Conservation (phyloP, 2,888 invertebrate species). For the Argyra leucocephala region DNA sequence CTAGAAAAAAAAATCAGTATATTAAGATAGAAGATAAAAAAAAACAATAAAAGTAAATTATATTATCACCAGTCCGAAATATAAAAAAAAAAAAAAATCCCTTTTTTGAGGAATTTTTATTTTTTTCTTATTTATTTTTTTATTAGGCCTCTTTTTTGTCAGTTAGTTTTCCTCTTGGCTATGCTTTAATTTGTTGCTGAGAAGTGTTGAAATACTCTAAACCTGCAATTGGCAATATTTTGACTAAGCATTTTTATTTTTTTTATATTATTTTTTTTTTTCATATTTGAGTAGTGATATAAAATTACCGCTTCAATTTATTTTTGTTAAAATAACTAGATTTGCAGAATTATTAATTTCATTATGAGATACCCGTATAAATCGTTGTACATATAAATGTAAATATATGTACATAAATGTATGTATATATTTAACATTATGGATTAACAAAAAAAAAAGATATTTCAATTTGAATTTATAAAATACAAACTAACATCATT, state of each 20-base stretch:
- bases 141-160: slow-evolving; percentile 13
- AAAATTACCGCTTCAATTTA: not conserved
- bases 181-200: slow-evolving; percentile 9
- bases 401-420: too few species aligned
- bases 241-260: slow-evolving; percentile 1
- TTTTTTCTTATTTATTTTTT: not conserved
- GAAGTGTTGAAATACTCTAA: slow-evolving; percentile 10
- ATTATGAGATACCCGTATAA: not conserved
- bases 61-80: slow-evolving; percentile 17
- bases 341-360: not conserved
- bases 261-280: not conserved
- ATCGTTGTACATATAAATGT: too few species aligned
- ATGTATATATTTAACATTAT: too few species aligned
- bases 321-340: not conserved
- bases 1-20: not conserved
- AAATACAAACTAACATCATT: too few species aligned
- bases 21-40: slow-evolving; percentile 1
- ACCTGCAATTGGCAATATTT: not conserved
- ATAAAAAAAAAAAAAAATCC: not conserved
- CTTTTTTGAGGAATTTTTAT: not conserved
- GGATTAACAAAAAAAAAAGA: too few species aligned
- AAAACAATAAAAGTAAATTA: slow-evolving; percentile 12
- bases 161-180: slow-evolving; percentile 7
- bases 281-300: not conserved
- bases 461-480: too few species aligned